Base-by-base conservation (phyloP, 2,888 invertebrate species). In the Eudiplozoon nipponicum region DNA sequence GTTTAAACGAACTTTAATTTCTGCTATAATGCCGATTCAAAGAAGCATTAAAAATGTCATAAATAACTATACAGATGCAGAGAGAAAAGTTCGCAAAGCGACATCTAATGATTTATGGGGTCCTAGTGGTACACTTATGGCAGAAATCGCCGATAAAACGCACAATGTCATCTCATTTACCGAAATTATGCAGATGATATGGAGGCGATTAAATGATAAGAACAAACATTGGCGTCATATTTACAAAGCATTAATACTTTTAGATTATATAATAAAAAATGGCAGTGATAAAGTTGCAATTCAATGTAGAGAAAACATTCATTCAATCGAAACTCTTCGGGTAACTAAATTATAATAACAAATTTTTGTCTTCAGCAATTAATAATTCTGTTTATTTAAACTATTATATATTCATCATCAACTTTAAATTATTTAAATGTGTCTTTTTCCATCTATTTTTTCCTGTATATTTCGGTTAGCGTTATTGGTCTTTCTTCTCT, bases 41-140 rank as follows among this genome's bases (percentile, higher is more conserved):
- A 72, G 94, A 59, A 84, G 86, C 63, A 71, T 94, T 51, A 84
- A 90, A 63, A 98, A 98, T 66, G 73, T 94, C 55, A 90, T 94
- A 57, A 86, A 86, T 67, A 98, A 98, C 62, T 98, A 90, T 63
- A 80, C 86, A 49, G 86, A 86, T 67, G 84, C 94, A 50, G 90
- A 94, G 71, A 71, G 81, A 51, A 90, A 90, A 65, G 94, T 98
- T 51, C 72, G 94, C 51, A 90, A 94, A 65, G 94, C 94, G 11
- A 94, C 94, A 39, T 84, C 84, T 49, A 98, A 94, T 65, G 94
- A 98, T 63, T 86, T 86, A 54, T 94, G 94, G 94, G 94, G 94
- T 51, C 90, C 94, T 1, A 81, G 81, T 48, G 80, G 81, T 53
- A 86, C 86, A 1, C 68, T 94, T 40, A 94, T 94, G 94, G 75